Percentiles rank a stretch among this genome's conserved stretches.
phyloP scores from a whole-genome alignment of 2,797 vertebrate genomes.

The Luscinia megarhynchos region DNA sequence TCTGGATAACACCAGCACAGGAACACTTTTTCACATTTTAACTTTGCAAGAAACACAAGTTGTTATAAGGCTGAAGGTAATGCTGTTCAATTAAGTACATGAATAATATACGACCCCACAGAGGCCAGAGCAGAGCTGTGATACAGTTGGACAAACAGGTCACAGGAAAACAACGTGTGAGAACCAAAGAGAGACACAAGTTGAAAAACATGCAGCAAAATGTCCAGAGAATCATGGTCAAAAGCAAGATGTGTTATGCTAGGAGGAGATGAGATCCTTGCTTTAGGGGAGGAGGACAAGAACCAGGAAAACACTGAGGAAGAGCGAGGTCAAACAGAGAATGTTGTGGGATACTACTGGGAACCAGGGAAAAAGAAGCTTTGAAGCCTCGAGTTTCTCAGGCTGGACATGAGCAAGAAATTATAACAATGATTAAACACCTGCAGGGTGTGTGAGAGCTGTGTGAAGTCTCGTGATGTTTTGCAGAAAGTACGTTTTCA shows the following conservation, averaged over 20 bases:
- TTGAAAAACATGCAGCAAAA: background rate
- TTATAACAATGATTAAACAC: too few relatives aligned
- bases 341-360: background rate
- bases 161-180: fast-evolving
- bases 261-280: background rate
- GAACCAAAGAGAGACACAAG: background rate
- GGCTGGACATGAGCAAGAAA: too few relatives aligned
- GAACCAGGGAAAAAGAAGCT: too few relatives aligned
- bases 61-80: background rate
- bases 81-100: background rate
- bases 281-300: background rate
- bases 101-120: background rate
- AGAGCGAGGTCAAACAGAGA: background rate
- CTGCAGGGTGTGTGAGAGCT: too few relatives aligned
- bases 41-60: background rate
- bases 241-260: background rate
- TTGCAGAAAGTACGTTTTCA: too few relatives aligned
- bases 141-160: fast-evolving
- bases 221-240: background rate
- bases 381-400: too few relatives aligned
- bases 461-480: too few relatives aligned
- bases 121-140: background rate
- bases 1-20: too few relatives aligned
- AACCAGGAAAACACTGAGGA: background rate
- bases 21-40: background rate